Evolutionary conservation across 92 coral and sea anemone genomes (phyloP).

Genomic region (Actinernus sp.): DNA sequence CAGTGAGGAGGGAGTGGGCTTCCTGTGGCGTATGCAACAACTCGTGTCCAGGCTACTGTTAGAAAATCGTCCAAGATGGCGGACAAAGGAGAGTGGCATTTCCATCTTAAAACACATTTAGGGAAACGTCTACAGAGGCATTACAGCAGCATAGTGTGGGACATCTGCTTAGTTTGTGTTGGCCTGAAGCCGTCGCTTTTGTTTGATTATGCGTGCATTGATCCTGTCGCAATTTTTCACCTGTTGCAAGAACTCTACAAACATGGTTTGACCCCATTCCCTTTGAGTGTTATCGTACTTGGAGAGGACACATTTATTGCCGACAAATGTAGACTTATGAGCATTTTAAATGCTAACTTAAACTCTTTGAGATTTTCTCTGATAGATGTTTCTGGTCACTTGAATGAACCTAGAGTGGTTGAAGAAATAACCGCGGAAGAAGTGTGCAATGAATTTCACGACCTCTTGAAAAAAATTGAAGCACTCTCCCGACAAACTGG

Average conservation of each 20-base stretch:
- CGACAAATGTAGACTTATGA: slow-evolving; percentile 7
- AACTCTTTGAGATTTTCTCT: slow-evolving; percentile 10
- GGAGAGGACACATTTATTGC: slow-evolving; percentile 50
- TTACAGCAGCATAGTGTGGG: slow-evolving; percentile 24
- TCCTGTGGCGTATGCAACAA: too few species aligned
- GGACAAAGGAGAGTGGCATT: slow-evolving; percentile 29
- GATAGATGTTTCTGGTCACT: slow-evolving; percentile 46
- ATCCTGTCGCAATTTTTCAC: slow-evolving; percentile 5
- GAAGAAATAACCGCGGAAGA: neutral
- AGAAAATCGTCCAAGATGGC: slow-evolving; percentile 58
- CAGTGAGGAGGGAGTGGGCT: too few species aligned
- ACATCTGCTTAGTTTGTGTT: slow-evolving; percentile 18
- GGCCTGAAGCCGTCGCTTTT: slow-evolving; percentile 64
- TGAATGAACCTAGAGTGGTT: slow-evolving; percentile 35
- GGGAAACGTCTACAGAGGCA: slow-evolving; percentile 20
- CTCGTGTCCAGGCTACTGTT: neutral
- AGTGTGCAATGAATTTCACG: slow-evolving; percentile 4
- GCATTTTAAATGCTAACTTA: slow-evolving; percentile 5
- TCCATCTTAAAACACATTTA: slow-evolving; percentile 19
- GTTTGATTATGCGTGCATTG: slow-evolving; percentile 58
- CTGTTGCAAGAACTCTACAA: slow-evolving; percentile 13
- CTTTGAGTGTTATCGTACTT: slow-evolving; percentile 30
- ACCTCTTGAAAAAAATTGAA: slow-evolving; percentile 10
- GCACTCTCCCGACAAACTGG: neutral
- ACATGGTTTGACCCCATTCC: neutral